phyloP scores from a whole-genome alignment of 1,140 invertebrate species.

The Drosophila mauritiana region DNA sequence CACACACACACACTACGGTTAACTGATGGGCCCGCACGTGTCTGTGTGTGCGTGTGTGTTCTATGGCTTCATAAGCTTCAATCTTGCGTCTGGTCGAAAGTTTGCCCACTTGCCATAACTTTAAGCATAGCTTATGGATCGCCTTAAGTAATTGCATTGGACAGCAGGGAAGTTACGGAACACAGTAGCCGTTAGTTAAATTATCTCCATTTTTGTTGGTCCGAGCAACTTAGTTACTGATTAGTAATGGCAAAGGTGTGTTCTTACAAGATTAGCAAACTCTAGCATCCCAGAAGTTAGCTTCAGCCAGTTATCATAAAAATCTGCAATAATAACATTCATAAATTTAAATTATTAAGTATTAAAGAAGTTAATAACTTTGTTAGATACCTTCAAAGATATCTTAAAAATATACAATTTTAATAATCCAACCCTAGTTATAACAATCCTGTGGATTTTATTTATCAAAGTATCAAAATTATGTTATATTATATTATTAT shows the following conservation, averaged over 20 bases:
- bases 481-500: too few species aligned
- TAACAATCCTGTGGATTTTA: too few species aligned
- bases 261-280: too few species aligned
- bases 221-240: background rate
- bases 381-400: too few species aligned
- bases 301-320: too few species aligned
- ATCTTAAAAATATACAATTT: too few species aligned
- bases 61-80: constrained; percentile 52
- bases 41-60: constrained; percentile 30
- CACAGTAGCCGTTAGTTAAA: constrained; percentile 8
- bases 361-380: too few species aligned
- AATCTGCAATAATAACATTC: too few species aligned
- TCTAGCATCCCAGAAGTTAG: too few species aligned
- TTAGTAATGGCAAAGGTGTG: background rate
- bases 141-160: constrained; percentile 38
- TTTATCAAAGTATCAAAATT: too few species aligned
- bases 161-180: constrained; percentile 5
- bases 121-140: constrained; percentile 19
- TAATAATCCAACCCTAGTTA: too few species aligned
- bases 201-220: background rate
- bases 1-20: constrained; percentile 15
- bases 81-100: constrained; percentile 40
- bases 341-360: too few species aligned
- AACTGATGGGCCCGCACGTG: constrained; percentile 26
- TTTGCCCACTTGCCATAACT: constrained; percentile 19